A percentile compares a stretch with the other conserved stretches of the same genome.
phyloP scores from a whole-genome alignment of 2,797 vertebrate species.

The Coregonus suidteri region DNA sequence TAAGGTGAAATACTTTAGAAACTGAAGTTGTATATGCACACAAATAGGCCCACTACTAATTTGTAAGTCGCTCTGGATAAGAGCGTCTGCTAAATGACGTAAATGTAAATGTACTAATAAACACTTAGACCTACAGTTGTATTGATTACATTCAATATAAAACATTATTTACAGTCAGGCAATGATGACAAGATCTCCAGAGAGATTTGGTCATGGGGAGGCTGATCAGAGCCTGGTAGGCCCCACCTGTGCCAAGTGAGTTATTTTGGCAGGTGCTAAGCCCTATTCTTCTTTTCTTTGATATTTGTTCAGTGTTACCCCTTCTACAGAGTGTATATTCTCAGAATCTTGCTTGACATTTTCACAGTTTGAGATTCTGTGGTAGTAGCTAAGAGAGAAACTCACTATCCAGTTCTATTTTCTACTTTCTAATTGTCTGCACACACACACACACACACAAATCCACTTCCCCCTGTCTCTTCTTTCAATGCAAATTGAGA shows the following conservation, averaged over 20 bases:
- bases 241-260: too few relatives aligned
- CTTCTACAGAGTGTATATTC: too few relatives aligned
- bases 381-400: not conserved
- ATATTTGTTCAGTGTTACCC: too few relatives aligned
- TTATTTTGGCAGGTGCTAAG: too few relatives aligned
- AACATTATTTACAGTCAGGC: not conserved
- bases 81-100: too few relatives aligned
- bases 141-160: not conserved
- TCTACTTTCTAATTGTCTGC: not conserved
- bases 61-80: too few relatives aligned
- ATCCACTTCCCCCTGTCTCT: not conserved
- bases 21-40: not conserved
- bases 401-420: not conserved
- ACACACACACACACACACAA: not conserved
- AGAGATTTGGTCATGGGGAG: not conserved
- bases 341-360: too few relatives aligned
- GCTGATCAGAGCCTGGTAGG: too few relatives aligned
- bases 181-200: not conserved
- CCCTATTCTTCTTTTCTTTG: too few relatives aligned
- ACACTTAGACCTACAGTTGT: not conserved
- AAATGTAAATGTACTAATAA: not conserved
- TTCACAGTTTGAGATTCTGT: not conserved
- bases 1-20: slow-evolving; percentile 58
- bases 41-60: not conserved
- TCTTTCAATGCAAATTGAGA: not conserved